Evolutionary conservation across 2,888 invertebrate species (phyloP).

Genomic region (Parelbella ahira): DNA sequence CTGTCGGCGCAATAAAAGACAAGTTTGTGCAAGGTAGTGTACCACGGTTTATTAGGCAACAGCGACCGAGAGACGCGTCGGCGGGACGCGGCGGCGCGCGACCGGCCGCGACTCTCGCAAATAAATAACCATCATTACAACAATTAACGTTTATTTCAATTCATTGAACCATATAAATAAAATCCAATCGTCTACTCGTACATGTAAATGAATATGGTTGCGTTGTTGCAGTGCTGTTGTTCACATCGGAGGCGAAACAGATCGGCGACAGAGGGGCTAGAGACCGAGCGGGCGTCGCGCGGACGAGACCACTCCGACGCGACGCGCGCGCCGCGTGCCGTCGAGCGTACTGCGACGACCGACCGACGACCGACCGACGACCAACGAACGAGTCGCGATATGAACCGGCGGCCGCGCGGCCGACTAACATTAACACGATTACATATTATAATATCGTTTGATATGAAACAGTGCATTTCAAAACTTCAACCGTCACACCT

Average conservation of each 20-base stretch:
- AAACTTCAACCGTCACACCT: slow-evolving; percentile 60
- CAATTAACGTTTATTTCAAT: slow-evolving; percentile 79
- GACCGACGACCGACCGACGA: slow-evolving; percentile 49
- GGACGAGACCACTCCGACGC: too few species aligned
- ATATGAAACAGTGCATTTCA: slow-evolving; percentile 73
- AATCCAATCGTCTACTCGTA: slow-evolving; percentile 70
- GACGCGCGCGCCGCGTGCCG: too few species aligned
- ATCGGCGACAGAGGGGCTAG: slow-evolving; percentile 16
- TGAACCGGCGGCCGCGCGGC: slow-evolving; percentile 55
- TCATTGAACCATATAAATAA: slow-evolving; percentile 78
- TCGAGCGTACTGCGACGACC: neutral
- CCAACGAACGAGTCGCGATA: slow-evolving; percentile 74
- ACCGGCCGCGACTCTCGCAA: slow-evolving; percentile 34
- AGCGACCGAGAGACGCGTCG: slow-evolving; percentile 54
- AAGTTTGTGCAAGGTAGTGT: slow-evolving; percentile 60
- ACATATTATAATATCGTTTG: slow-evolving; percentile 64
- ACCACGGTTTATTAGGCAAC: slow-evolving; percentile 66
- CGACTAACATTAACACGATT: slow-evolving; percentile 51
- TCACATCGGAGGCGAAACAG: slow-evolving; percentile 33
- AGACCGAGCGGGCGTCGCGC: too few species aligned
- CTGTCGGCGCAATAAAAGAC: slow-evolving; percentile 64
- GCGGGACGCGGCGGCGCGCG: slow-evolving; percentile 37
- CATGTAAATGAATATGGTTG: slow-evolving; percentile 65
- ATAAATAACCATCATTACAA: slow-evolving; percentile 70
- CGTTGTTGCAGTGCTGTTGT: slow-evolving; percentile 50